Conservation (phyloP, 1,140 invertebrate species). For the Brachionus calyciflorus region DNA sequence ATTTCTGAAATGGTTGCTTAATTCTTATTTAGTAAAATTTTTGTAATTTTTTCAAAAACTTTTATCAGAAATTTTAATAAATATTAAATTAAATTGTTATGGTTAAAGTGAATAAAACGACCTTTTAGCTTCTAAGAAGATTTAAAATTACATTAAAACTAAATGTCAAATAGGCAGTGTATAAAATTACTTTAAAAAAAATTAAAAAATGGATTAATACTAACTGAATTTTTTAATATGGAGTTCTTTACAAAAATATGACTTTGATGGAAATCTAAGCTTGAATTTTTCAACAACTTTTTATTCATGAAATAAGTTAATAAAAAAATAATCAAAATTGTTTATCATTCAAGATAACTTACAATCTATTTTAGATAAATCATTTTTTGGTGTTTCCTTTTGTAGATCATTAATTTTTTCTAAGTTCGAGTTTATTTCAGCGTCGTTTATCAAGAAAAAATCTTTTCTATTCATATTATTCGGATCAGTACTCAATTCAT, state of each 20-base stretch:
- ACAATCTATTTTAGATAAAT: slow-evolving; percentile 37
- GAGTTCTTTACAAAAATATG: slow-evolving; percentile 44
- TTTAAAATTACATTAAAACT: no score
- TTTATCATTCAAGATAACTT: not conserved
- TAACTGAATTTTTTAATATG: slow-evolving; percentile 45
- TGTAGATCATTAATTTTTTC: not conserved
- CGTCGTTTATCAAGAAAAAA: not conserved
- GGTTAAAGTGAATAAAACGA: no score
- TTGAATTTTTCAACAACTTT: slow-evolving; percentile 35
- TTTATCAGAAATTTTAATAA: no score
- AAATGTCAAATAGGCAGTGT: no score
- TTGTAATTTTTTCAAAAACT: no score
- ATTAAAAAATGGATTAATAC: no score
- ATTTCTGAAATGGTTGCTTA: no score
- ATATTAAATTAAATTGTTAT: no score
- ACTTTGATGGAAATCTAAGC: slow-evolving; percentile 34
- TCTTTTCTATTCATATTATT: slow-evolving; percentile 20
- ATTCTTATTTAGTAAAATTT: not conserved
- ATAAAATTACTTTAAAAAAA: no score
- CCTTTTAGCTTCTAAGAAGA: no score
- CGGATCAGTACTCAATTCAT: slow-evolving; percentile 19
- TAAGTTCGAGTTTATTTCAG: not conserved
- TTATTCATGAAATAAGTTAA: not conserved
- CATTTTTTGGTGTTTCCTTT: not conserved
- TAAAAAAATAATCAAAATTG: not conserved